phyloP scores from a whole-genome alignment of 2,888 invertebrate species.

The Calliopum simillimum region DNA sequence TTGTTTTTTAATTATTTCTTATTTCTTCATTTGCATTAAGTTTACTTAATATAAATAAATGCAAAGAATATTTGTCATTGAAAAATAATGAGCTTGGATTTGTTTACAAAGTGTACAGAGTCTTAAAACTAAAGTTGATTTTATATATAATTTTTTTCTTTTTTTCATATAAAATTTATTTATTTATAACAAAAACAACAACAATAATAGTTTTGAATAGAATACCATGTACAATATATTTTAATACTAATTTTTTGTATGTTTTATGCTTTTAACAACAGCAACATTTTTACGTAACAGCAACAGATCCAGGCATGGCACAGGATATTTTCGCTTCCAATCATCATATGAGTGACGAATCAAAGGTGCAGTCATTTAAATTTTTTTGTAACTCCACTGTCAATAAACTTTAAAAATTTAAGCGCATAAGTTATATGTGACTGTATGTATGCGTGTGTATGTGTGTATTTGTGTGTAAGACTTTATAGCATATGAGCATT shows the following conservation, averaged over 20 bases:
- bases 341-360: background rate
- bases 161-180: background rate
- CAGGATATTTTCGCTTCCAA: constrained; percentile 10
- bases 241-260: background rate
- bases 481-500: too few species aligned
- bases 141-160: background rate
- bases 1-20: too few species aligned
- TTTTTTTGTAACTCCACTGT: background rate
- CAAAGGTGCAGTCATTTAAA: background rate
- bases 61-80: background rate
- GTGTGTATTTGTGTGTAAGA: constrained; percentile 1
- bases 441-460: background rate
- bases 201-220: background rate
- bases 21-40: constrained; percentile 8
- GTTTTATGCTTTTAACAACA: background rate
- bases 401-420: background rate
- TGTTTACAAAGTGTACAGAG: background rate
- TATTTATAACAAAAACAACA: background rate
- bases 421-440: background rate
- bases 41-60: constrained; percentile 13
- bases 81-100: background rate
- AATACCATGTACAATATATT: constrained; percentile 1
- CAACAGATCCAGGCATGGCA: constrained; percentile 9
- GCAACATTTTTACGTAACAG: too few species aligned
- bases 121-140: background rate